These are phyloP conservation scores for Xestia rhomboidea DNA, from an alignment of 2,888 invertebrate species.

Conservation along the genomic window DNA sequence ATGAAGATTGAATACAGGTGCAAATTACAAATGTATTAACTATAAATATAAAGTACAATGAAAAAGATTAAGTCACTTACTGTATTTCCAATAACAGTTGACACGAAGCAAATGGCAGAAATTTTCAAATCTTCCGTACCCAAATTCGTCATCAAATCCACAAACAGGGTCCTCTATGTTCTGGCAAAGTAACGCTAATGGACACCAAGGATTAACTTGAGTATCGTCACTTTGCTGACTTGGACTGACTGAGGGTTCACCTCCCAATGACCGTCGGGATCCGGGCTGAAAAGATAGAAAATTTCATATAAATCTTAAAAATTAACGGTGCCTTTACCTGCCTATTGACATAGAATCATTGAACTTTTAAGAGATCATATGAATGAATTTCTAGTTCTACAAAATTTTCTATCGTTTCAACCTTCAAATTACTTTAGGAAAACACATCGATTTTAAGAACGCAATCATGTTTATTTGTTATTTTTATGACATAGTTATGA, in stretches of 20 bases:
- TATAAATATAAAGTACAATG: not conserved
- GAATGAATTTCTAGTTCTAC: not conserved
- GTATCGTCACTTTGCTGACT: constrained; percentile 44
- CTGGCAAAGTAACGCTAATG: constrained; percentile 75
- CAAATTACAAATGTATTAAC: too few species aligned
- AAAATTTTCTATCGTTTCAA: constrained; percentile 66
- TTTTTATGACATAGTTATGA: not conserved
- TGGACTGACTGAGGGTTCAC: constrained; percentile 50
- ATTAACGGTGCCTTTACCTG: not conserved
- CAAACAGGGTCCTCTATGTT: constrained; percentile 73
- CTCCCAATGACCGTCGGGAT: constrained; percentile 69
- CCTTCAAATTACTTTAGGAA: constrained; percentile 32
- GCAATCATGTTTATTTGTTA: constrained; percentile 48
- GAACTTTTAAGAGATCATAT: not conserved
- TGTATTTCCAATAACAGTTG: constrained; percentile 83
- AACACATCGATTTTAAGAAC: constrained; percentile 26
- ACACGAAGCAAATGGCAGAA: constrained; percentile 83
- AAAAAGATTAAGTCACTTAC: constrained; percentile 69
- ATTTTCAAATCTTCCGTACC: constrained; percentile 81
- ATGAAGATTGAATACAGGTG: not conserved
- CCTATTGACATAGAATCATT: not conserved
- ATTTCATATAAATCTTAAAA: constrained; percentile 34
- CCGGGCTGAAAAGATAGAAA: constrained; percentile 72
- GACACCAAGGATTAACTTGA: constrained; percentile 78
- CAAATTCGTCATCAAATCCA: constrained; percentile 81